phyloP scores from a whole-genome alignment of 2,888 invertebrate genomes.

The Physocephala rufipes region DNA sequence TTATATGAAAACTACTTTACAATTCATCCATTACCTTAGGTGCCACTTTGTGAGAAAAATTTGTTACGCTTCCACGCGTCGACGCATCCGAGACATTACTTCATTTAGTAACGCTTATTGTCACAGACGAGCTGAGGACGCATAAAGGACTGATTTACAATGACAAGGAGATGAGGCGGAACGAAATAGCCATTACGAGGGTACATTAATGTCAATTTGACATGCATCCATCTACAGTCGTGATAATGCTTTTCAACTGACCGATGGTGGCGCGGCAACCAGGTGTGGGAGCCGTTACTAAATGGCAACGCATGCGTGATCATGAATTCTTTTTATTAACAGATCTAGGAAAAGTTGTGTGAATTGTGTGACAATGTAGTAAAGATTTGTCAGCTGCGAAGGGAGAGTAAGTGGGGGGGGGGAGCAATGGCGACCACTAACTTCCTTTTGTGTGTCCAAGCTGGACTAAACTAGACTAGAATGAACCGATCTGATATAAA shows the following conservation, averaged over 20 bases:
- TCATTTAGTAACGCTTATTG: conserved; percentile 22
- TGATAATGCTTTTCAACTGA: background rate
- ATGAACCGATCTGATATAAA: background rate
- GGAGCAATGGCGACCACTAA: background rate
- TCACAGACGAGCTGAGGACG: background rate
- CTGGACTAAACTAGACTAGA: background rate
- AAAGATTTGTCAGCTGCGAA: too few relatives aligned
- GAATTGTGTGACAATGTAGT: too few relatives aligned
- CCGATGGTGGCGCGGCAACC: conserved; percentile 4
- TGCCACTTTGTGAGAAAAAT: background rate
- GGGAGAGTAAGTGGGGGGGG: too few relatives aligned
- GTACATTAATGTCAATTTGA: conserved; percentile 27
- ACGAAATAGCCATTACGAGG: conserved; percentile 14
- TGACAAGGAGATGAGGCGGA: background rate
- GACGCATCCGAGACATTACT: background rate
- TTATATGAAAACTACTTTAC: too few relatives aligned
- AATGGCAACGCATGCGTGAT: conserved; percentile 27
- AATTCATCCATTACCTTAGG: background rate
- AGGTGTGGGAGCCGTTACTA: conserved; percentile 29
- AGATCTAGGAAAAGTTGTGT: too few relatives aligned
- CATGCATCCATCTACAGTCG: conserved; percentile 21
- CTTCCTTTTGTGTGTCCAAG: background rate
- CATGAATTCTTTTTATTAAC: too few relatives aligned
- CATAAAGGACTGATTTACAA: conserved; percentile 6
- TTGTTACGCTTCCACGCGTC: conserved; percentile 25